Evolutionary conservation across 23 tunicate species (phyloP), one percentile per base, ranked within the genome.

Genomic region (Botrylloides violaceus): DNA sequence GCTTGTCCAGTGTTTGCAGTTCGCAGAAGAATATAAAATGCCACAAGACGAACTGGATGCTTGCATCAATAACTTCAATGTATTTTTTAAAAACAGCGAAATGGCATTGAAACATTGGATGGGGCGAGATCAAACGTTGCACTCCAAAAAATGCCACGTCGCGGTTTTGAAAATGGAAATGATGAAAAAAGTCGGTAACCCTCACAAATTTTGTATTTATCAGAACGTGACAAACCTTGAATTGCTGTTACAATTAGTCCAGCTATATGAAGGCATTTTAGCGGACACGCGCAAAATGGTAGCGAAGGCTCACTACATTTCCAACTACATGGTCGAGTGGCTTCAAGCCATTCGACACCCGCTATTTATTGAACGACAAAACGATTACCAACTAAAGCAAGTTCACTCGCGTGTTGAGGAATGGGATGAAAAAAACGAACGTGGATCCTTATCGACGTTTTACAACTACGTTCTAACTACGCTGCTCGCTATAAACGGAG

Each of bases 311-410:
- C 30, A 35, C 23, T 53, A 2, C 5, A 49, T 83, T 0, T 76
- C 78, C 0, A 49, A 34, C 22, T 72, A 83, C 56, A 79, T 77
- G 73, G 36, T 68, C 0, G 90, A 83, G 43, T 83, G 90, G 90
- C 50, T 83, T 3, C 71, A 83, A 22, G 90, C 82, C 1, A 77
- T 83, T 47, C 90, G 90, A 0, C 90, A 77, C 36, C 71, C 50
- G 0, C 0, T 60, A 19, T 18, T 32, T 0, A 22, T 19, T 15
- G 57, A 70, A 30, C n/a, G 48, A 4, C 34, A 63, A 19, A 43
- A 15, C 53, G 15, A 15, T 15, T 83, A 77, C 32, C 2, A 39
- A 1, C 74, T 83, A 12, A 36, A 47, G n/a, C 29, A 71, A 0
- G 82, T 83, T 32, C 34, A 66, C 24, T 66, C 71, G 5, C 55